Evolutionary conservation across 37 sponge, comb jelly and placozoan species (phyloP).

Genomic region (Oscarella lobularis): DNA sequence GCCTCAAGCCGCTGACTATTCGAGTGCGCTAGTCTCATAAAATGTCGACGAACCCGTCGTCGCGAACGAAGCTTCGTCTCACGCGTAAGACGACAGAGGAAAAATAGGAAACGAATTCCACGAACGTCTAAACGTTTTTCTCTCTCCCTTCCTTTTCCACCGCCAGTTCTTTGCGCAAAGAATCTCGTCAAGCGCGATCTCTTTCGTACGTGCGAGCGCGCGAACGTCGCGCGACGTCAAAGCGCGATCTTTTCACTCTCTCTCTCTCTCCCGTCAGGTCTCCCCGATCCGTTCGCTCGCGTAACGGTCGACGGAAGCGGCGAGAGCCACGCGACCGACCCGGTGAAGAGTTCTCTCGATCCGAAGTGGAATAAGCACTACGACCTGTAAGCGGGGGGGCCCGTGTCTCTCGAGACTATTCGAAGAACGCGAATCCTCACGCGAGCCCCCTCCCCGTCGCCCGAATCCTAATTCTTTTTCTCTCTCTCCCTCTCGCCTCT

Average conservation of each 20-base stretch:
- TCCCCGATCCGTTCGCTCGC: slow-evolving; percentile 92
- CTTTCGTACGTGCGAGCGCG: slow-evolving; percentile 53
- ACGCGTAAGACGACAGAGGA: background rate
- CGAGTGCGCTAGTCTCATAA: too few relatives aligned
- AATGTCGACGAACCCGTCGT: too few relatives aligned
- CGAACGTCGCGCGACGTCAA: background rate
- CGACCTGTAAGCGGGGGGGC: slow-evolving; percentile 64
- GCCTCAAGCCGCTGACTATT: too few relatives aligned
- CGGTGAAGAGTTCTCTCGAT: slow-evolving; percentile 64
- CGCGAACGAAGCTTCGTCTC: too few relatives aligned
- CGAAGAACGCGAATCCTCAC: too few relatives aligned
- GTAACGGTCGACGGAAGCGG: slow-evolving; percentile 86
- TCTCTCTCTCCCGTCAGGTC: slow-evolving; percentile 17
- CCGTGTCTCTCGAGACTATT: background rate
- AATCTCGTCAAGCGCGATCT: slow-evolving; percentile 73
- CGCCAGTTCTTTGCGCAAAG: slow-evolving; percentile 82
- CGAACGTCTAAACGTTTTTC: background rate
- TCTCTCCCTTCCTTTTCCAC: background rate
- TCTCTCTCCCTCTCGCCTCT: too few relatives aligned
- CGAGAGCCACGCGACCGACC: slow-evolving; percentile 78
- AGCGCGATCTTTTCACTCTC: background rate
- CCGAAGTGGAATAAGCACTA: slow-evolving; percentile 94
- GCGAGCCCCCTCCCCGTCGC: too few relatives aligned
- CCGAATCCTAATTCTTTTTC: too few relatives aligned
- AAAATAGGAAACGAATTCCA: background rate